Conservation (phyloP, 2,888 invertebrate species). For the Epinotia demarniana region DNA sequence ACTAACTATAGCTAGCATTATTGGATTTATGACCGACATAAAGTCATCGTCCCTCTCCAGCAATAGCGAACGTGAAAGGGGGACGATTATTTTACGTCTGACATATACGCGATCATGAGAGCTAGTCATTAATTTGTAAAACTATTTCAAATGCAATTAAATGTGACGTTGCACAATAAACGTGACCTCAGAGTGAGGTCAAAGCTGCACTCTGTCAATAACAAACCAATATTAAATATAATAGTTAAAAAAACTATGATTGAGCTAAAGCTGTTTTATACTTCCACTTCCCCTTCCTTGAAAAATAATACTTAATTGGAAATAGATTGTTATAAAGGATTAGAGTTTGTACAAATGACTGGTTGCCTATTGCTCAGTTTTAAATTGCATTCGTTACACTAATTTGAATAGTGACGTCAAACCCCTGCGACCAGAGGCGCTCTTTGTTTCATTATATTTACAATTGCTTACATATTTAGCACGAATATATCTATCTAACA, state of each 20-base stretch:
- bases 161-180: conserved; percentile 10
- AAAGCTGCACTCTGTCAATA: conserved; percentile 20
- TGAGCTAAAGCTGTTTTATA: conserved; percentile 46
- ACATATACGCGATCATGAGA: too few species aligned
- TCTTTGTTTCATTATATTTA: too few species aligned
- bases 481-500: background rate
- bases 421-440: too few species aligned
- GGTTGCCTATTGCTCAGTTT: background rate
- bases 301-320: background rate
- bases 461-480: too few species aligned
- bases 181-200: conserved; percentile 26
- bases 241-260: conserved; percentile 28
- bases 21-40: too few species aligned
- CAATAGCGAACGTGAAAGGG: too few species aligned
- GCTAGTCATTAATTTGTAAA: too few species aligned
- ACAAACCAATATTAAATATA: conserved; percentile 13
- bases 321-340: background rate
- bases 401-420: too few species aligned
- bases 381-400: background rate
- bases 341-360: background rate
- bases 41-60: too few species aligned
- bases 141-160: background rate
- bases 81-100: too few species aligned
- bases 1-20: too few species aligned
- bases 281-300: conserved; percentile 45